Conservation (phyloP, 2,888 invertebrate species). For the Lepidochrysops patricia region DNA sequence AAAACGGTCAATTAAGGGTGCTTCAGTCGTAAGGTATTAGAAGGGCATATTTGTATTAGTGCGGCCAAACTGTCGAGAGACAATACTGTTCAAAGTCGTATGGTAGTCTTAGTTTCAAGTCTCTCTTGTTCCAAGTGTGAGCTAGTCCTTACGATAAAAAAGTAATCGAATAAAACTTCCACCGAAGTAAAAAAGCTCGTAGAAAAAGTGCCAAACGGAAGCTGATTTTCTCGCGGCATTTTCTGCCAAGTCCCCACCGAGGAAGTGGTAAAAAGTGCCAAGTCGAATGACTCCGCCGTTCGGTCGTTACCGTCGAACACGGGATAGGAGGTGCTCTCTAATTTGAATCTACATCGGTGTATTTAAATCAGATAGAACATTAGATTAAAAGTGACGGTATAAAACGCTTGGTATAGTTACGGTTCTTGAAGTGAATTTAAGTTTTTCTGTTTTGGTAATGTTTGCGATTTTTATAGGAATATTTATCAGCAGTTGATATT, state of each 20-base stretch:
- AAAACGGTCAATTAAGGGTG: too few species aligned
- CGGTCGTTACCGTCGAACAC: conserved; percentile 68
- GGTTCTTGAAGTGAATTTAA: background rate
- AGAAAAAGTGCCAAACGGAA: conserved; percentile 62
- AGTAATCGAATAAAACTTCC: background rate
- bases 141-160: background rate
- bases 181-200: background rate
- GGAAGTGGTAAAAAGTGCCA: conserved; percentile 73
- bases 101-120: too few species aligned
- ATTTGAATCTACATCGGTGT: conserved; percentile 71
- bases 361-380: conserved; percentile 18
- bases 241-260: conserved; percentile 60
- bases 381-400: background rate
- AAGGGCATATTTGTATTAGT: too few species aligned
- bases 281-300: conserved; percentile 72
- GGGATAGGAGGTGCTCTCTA: conserved; percentile 74
- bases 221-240: conserved; percentile 68
- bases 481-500: too few species aligned
- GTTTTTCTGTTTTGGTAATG: background rate
- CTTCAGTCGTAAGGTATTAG: too few species aligned
- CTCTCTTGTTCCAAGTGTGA: too few species aligned
- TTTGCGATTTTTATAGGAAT: too few species aligned
- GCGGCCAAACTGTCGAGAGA: too few species aligned
- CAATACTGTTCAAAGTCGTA: too few species aligned
- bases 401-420: background rate